Evolutionary conservation across 1,140 invertebrate genomes (phyloP).

Genomic region (Apis dorsata): DNA sequence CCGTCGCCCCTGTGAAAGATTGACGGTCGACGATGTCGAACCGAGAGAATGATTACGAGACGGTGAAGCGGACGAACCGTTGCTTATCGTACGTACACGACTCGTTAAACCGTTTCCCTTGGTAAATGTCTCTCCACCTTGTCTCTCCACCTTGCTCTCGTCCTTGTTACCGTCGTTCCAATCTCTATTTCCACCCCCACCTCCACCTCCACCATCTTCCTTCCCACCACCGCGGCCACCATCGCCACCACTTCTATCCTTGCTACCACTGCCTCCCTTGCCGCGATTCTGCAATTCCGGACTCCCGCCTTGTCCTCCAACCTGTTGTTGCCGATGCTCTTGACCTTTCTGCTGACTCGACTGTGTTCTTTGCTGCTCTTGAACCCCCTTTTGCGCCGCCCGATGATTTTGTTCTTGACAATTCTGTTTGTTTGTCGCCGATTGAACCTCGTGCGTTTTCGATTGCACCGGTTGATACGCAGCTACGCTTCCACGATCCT

Average conservation of each 20-base stretch:
- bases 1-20: constrained; percentile 60
- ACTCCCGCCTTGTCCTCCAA: not conserved
- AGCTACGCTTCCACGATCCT: not conserved
- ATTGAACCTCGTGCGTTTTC: not conserved
- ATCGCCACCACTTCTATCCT: not conserved
- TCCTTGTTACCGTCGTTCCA: not conserved
- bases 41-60: constrained; percentile 47
- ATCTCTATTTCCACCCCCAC: constrained; percentile 9
- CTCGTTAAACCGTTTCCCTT: constrained; percentile 71
- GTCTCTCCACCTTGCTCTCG: not conserved
- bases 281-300: not conserved
- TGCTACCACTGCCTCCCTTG: not conserved
- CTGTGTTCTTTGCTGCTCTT: constrained; percentile 32
- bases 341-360: constrained; percentile 34
- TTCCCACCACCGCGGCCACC: not conserved
- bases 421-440: not conserved
- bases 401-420: constrained; percentile 25
- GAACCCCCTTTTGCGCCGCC: not conserved
- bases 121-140: constrained; percentile 17
- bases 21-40: constrained; percentile 38
- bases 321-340: constrained; percentile 35
- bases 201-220: not conserved
- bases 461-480: not conserved
- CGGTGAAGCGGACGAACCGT: constrained; percentile 3
- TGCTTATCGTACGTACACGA: constrained; percentile 33